A percentile compares a stretch with the other conserved stretches of the same genome.
Conservation (phyloP, 2,888 invertebrate species). For the Peribatodes rhomboidaria region DNA sequence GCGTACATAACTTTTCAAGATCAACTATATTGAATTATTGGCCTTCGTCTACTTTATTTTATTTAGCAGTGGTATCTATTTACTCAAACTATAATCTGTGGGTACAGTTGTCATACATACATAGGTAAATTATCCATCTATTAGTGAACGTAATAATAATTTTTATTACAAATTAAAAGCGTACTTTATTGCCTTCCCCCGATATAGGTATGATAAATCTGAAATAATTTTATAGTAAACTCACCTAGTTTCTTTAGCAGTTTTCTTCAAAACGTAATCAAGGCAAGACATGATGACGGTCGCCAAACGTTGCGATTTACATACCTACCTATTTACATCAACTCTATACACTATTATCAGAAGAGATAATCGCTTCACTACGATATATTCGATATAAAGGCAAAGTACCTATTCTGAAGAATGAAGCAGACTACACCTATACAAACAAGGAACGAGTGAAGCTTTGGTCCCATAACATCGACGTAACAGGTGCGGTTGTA, state of each 20-base stretch:
- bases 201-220: slow-evolving; percentile 71
- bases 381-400: slow-evolving; percentile 1
- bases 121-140: slow-evolving; percentile 46
- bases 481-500: slow-evolving; percentile 31
- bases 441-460: slow-evolving; percentile 52
- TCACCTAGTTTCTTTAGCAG: slow-evolving; percentile 3
- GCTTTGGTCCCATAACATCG: slow-evolving; percentile 71
- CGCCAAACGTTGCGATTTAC: slow-evolving; percentile 3
- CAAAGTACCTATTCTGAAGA: slow-evolving; percentile 33
- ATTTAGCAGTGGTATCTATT: slow-evolving; percentile 24
- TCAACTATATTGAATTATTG: slow-evolving; percentile 50
- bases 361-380: slow-evolving; percentile 4
- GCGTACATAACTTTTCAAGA: slow-evolving; percentile 51
- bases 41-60: slow-evolving; percentile 60
- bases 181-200: slow-evolving; percentile 91
- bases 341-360: slow-evolving; percentile 1
- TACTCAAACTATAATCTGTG: slow-evolving; percentile 38
- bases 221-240: slow-evolving; percentile 46
- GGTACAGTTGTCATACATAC: slow-evolving; percentile 45
- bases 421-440: slow-evolving; percentile 55
- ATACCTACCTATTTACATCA: slow-evolving; percentile 20
- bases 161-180: slow-evolving; percentile 86
- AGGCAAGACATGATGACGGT: slow-evolving; percentile 13
- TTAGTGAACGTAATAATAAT: slow-evolving; percentile 39
- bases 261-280: slow-evolving; percentile 11